phyloP scores from a whole-genome alignment of 2,113 vertebrate species.

The Plecturocebus donacophilus region DNA sequence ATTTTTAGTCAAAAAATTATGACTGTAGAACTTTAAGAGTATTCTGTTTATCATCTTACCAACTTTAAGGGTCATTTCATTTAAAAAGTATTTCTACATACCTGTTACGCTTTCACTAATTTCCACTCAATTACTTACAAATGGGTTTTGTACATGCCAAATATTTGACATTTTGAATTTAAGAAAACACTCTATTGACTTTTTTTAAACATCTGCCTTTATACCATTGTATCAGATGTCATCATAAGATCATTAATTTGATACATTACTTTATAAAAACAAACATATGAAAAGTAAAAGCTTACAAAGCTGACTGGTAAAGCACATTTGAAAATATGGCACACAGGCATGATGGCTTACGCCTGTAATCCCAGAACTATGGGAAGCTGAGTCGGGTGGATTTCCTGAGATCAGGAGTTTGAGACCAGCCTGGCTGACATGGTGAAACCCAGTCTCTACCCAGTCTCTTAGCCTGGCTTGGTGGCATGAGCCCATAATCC shows the following conservation, averaged over 20 bases:
- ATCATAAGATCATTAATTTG: neutral
- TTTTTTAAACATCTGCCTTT: neutral
- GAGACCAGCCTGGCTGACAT: no score
- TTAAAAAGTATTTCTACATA: neutral
- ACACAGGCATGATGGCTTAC: no score
- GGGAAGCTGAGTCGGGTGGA: no score
- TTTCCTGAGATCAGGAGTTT: no score
- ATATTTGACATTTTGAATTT: neutral
- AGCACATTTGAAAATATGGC: neutral
- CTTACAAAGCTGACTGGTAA: neutral
- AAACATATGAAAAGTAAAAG: neutral
- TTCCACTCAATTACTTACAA: neutral
- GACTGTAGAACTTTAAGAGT: neutral
- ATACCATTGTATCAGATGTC: neutral
- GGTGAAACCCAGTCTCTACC: no score
- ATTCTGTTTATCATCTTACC: neutral
- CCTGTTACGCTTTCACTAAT: neutral
- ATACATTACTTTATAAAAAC: constrained; percentile 32
- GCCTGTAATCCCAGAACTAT: no score
- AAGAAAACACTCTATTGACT: neutral
- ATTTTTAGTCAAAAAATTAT: neutral
- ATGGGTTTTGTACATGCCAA: neutral
- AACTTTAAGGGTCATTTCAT: neutral
- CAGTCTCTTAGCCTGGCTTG: no score
- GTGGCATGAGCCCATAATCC: no score